Conservation (phyloP, 2,113 vertebrate genomes). For the Prionailurus viverrinus region DNA sequence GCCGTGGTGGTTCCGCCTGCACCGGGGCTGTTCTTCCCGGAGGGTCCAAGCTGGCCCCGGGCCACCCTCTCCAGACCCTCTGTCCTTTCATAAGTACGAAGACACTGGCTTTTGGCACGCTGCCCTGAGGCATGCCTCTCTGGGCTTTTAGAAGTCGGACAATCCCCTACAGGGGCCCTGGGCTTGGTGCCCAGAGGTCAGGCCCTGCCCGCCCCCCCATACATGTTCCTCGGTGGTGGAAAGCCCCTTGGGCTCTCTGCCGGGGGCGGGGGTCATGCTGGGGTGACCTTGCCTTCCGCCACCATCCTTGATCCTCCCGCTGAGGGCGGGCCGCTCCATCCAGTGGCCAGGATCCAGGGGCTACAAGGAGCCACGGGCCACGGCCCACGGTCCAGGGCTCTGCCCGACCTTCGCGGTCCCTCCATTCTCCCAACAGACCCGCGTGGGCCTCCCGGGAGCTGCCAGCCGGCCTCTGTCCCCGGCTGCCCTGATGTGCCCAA, state of each 20-base stretch:
- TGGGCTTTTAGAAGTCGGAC: background rate
- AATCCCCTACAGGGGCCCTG: background rate
- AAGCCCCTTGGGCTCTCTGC: background rate
- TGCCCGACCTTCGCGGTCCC: background rate
- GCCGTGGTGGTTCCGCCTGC: background rate
- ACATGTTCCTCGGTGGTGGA: fast-evolving
- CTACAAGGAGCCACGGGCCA: fast-evolving
- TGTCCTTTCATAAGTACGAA: background rate
- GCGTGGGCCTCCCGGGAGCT: background rate
- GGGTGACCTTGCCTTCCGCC: background rate
- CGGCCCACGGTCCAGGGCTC: background rate
- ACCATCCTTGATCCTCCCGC: background rate
- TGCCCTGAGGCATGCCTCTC: background rate
- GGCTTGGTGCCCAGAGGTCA: background rate
- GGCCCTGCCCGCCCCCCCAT: background rate
- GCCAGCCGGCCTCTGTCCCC: background rate
- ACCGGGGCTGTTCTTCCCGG: fast-evolving
- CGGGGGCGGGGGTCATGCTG: background rate
- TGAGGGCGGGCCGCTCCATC: fast-evolving
- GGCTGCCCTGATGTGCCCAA: fast-evolving
- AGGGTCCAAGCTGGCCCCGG: fast-evolving
- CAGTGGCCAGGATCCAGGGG: background rate
- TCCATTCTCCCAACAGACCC: background rate
- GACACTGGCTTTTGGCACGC: background rate
- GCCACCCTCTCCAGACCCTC: background rate